A percentile compares a stretch with the other conserved stretches of the same genome.
Evolutionary conservation across 2,888 invertebrate species (phyloP).

Genomic region (Magallana nippona): DNA sequence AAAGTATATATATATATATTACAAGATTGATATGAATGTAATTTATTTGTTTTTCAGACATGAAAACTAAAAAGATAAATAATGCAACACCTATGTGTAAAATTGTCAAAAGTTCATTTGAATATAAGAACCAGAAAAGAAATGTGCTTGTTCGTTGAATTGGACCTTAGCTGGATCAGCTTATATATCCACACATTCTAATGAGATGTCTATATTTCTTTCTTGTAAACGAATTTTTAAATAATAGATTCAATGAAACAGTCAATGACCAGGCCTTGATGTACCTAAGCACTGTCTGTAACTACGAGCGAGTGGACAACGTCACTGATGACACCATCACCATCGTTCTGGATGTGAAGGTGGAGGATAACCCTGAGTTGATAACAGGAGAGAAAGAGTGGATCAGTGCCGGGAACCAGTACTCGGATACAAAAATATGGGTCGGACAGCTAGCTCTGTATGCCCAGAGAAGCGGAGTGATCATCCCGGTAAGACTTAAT

Average conservation of each 20-base stretch:
- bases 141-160: no score
- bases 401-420: constrained; percentile 65
- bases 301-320: constrained; percentile 52
- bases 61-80: no score
- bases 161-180: no score
- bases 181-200: no score
- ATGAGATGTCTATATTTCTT: no score
- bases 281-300: constrained; percentile 61
- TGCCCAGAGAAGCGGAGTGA: constrained; percentile 40
- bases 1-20: no score
- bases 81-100: no score
- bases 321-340: constrained; percentile 57
- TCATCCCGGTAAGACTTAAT: constrained; percentile 43
- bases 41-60: no score
- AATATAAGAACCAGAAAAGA: no score
- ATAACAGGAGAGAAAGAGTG: constrained; percentile 51
- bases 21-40: no score
- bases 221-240: no score
- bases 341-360: constrained; percentile 59
- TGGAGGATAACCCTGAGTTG: constrained; percentile 55
- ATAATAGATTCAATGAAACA: constrained; percentile 55
- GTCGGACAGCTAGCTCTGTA: constrained; percentile 61
- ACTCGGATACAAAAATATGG: constrained; percentile 60
- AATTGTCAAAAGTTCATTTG: no score
- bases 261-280: constrained; percentile 62